These are phyloP conservation scores for Poeciliopsis infans DNA, from an alignment of 2,797 vertebrate species.

Conservation along the genomic window DNA sequence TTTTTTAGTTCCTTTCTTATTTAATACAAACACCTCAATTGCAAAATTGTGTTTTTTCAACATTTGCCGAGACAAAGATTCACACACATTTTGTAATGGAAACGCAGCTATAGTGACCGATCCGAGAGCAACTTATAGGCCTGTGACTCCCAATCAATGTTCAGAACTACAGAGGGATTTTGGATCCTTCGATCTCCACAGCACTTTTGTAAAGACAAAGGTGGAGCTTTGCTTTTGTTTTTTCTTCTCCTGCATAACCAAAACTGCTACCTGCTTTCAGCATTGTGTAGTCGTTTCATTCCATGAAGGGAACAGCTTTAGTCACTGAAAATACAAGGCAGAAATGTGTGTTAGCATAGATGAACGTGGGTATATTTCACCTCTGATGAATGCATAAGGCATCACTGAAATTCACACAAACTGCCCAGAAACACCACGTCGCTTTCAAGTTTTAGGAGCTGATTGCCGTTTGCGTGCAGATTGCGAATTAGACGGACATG, in stretches of 20 bases:
- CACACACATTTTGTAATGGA: too few species aligned
- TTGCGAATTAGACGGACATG: not conserved
- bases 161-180: not conserved
- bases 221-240: not conserved
- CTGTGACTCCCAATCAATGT: not conserved
- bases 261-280: not conserved
- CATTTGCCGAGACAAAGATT: too few species aligned
- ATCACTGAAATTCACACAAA: not conserved
- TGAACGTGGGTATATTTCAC: not conserved
- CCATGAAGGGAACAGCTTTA: not conserved
- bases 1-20: too few species aligned
- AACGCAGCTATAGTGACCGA: not conserved
- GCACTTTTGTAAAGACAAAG: not conserved
- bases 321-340: not conserved
- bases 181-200: not conserved
- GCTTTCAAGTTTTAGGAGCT: not conserved
- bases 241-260: not conserved
- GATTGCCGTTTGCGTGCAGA: not conserved
- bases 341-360: not conserved
- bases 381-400: not conserved
- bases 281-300: not conserved
- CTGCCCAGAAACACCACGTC: not conserved
- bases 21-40: too few species aligned
- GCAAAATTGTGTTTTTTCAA: too few species aligned
- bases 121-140: not conserved